Evolutionary conservation across 2,113 vertebrate genomes (phyloP), one percentile per base, ranked within the genome.

Genomic region (Nansenia antarctica): DNA sequence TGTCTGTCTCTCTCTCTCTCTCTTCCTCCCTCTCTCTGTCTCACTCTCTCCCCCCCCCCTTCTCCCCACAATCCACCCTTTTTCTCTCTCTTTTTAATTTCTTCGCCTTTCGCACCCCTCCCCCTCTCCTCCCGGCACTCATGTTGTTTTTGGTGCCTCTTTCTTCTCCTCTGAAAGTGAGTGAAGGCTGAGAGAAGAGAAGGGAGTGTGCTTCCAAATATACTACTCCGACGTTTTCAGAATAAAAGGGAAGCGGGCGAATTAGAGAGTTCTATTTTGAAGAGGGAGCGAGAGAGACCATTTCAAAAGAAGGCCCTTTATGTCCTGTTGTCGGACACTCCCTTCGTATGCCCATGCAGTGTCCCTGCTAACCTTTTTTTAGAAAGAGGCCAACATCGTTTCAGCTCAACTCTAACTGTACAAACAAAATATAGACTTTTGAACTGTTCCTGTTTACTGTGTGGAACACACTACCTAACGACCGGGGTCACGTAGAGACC

Each of bases 201-300:
- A 26, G 45, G 22, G 47, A 35, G 3, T 27, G 9, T n/a, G 9
- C 35, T 47, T 69, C 79, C 82, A 80, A 77, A 79, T 82, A 84
- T 74, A 82, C 34, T 15, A 7, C 52, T 14, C 22, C 20, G 35
- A 31, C 63, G 20, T 31, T 61, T 70, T 34, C 57, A 47, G 45
- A 15, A 6, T 49, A 52, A 24, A 62, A 68, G 29, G 37, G 64
- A 18, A 20, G 58, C 29, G 32, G 24, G 15, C 20, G 61, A 24
- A 34, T 55, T 69, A 20, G 47, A 35, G 14, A 49, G 37, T 20
- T 49, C 20, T 49, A 49, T n/a, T 20, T 15, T 49, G 20, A 49
- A 49, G 45, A 49, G 20, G 45, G n/a, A n/a, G 18, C 45, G 20
- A 49, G 45, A 20, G 20, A 12, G 42, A 49, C n/a, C n/a, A n/a